Evolutionary conservation across 2,888 invertebrate genomes (phyloP), one percentile per base, ranked within the genome.

Genomic region (Diplazon laetatorius): DNA sequence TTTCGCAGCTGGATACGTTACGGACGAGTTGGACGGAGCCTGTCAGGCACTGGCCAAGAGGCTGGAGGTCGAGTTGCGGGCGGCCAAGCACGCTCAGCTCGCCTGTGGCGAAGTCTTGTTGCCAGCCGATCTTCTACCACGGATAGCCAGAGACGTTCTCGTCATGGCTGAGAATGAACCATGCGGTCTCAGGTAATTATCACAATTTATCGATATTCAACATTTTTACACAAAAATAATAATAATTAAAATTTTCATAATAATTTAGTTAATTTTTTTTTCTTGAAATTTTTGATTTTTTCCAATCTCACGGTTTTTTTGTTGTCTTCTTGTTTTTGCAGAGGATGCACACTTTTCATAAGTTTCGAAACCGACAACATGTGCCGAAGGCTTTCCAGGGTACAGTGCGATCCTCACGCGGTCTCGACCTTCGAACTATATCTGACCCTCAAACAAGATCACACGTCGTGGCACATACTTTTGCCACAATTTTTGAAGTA

Each of bases 391-490:
- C 93, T 97, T 85, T 96, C 96, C 72, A 95, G 95, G 87, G 94
- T 97, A 91, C 95, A 96, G 91, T 95, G 96, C 88, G 97, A 97
- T 92, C 95, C 96, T 66, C 94, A 94, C 89, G 96, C 97, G 35
- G 95, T 97, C 63, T 96, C 97, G 80, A 98, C 97, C 80, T 98
- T 97, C 91, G 97, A 98, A 92, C 93, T 98, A 86, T 96, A 96
- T 92, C 93, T 98, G 83, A 97, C 96, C 65, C 93, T 98, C 84
- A 96, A 96, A 91, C 97, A 97, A 90, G 96, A 97, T 89, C 94
- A 95, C 78, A 95, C 96, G 86, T 95, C 96, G 89, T 97, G 97
- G 97, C 96, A 95, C 85, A 95, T 95, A 86, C 93, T 96, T 89
- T 93, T 97, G 92, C 96, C 97, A 91, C 97, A 97, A 91, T 96